Conservation (phyloP, 2,888 invertebrate species). For the Drosophila neonasuta region DNA sequence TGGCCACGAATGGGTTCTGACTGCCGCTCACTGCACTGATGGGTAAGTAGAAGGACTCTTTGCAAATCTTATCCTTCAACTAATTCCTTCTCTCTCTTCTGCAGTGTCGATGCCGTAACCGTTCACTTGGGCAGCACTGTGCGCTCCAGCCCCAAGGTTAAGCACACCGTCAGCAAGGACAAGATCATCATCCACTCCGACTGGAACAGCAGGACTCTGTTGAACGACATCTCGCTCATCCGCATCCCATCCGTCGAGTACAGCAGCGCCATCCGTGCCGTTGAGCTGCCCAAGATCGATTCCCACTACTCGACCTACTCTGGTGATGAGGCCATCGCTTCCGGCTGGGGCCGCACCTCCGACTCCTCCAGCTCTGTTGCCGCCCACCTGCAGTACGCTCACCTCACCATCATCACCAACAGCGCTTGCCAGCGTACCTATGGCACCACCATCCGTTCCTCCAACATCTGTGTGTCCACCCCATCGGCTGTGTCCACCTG, state of each 20-base stretch:
- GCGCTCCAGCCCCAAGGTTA: slow-evolving; percentile 44
- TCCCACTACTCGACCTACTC: slow-evolving; percentile 56
- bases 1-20: slow-evolving; percentile 69
- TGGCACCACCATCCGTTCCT: slow-evolving; percentile 36
- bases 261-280: slow-evolving; percentile 53
- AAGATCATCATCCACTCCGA: slow-evolving; percentile 55
- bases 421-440: slow-evolving; percentile 55
- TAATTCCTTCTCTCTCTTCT: not conserved
- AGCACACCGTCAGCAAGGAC: slow-evolving; percentile 45
- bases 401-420: slow-evolving; percentile 64
- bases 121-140: slow-evolving; percentile 64
- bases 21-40: slow-evolving; percentile 79
- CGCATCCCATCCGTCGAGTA: slow-evolving; percentile 56
- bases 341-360: slow-evolving; percentile 77
- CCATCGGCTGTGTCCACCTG: slow-evolving; percentile 59
- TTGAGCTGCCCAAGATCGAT: slow-evolving; percentile 55
- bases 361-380: slow-evolving; percentile 59
- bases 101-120: slow-evolving; percentile 53
- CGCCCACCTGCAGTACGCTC: slow-evolving; percentile 58
- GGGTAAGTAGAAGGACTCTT: slow-evolving; percentile 43
- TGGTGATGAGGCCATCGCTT: slow-evolving; percentile 62
- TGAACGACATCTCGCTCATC: slow-evolving; percentile 72
- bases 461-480: slow-evolving; percentile 68
- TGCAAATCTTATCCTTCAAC: not conserved
- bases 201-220: slow-evolving; percentile 59